A percentile compares a stretch with the other conserved stretches of the same genome.
phyloP scores from a whole-genome alignment of 2,113 vertebrate species.

The Cynopterus brachyotis region DNA sequence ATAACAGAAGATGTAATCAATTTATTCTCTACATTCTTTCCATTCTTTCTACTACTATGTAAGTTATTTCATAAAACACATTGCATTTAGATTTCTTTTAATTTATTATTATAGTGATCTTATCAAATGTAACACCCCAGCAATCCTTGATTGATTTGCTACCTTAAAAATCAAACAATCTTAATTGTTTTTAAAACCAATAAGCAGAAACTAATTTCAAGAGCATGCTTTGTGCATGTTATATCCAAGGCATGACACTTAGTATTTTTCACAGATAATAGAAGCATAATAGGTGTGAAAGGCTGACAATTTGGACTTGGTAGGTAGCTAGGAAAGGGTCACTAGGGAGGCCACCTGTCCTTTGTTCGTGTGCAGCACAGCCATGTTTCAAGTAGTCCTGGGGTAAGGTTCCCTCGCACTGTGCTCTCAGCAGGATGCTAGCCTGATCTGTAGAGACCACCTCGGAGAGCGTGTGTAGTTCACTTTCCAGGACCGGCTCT shows the following conservation, averaged over 20 bases:
- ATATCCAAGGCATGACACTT: conserved; percentile 36
- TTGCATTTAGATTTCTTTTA: neutral
- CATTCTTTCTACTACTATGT: neutral
- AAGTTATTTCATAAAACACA: neutral
- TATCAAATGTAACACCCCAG: conserved; percentile 15
- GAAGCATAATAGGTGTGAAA: conserved; percentile 74
- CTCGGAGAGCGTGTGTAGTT: conserved; percentile 74
- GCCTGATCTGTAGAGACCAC: conserved; percentile 79
- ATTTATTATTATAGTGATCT: neutral
- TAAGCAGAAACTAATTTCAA: conserved; percentile 68
- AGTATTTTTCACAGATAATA: conserved; percentile 71
- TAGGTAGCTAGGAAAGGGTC: conserved; percentile 74
- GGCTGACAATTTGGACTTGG: conserved; percentile 75
- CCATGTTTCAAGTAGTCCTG: conserved; percentile 75
- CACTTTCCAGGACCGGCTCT: conserved; percentile 73
- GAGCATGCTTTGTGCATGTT: conserved; percentile 42
- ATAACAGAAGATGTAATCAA: neutral
- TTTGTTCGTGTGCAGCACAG: conserved; percentile 62
- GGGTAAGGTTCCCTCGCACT: conserved; percentile 71
- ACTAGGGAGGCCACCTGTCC: conserved; percentile 57
- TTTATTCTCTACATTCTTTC: neutral
- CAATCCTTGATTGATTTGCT: conserved; percentile 10
- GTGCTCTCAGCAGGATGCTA: conserved; percentile 68
- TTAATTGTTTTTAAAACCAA: conserved; percentile 63
- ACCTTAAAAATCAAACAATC: conserved; percentile 61